Evolutionary conservation across 2,797 vertebrate species (phyloP).

Genomic region (Botia kubotai): DNA sequence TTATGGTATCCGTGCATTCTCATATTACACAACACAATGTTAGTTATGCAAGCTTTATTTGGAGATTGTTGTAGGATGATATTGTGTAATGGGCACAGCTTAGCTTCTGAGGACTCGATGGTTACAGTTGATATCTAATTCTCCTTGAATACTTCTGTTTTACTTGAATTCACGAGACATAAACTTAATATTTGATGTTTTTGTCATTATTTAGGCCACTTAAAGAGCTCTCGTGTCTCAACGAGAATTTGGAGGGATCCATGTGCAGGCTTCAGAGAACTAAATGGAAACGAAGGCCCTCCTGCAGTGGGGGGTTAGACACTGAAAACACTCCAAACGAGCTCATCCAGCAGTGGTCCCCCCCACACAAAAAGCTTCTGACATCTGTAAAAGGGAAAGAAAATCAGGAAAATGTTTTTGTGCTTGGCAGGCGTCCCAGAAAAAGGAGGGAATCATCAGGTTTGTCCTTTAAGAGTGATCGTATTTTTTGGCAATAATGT

Average conservation of each 20-base stretch:
- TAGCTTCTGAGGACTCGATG: background rate
- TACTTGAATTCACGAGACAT: background rate
- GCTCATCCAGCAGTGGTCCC: slow-evolving; percentile 76
- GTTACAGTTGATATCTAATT: background rate
- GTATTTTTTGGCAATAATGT: background rate
- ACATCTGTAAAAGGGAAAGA: slow-evolving; percentile 75
- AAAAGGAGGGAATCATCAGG: slow-evolving; percentile 67
- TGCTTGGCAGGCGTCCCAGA: slow-evolving; percentile 80
- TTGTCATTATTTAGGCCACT: slow-evolving; percentile 71
- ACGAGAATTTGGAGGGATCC: slow-evolving; percentile 75
- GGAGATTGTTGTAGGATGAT: background rate
- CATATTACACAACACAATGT: too few relatives aligned
- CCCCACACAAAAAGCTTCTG: slow-evolving; percentile 76
- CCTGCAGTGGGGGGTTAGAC: slow-evolving; percentile 71
- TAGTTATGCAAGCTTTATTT: background rate
- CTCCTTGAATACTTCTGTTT: background rate
- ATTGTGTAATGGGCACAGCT: background rate
- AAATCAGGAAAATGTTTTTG: slow-evolving; percentile 78
- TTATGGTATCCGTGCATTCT: background rate
- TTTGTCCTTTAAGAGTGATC: slow-evolving; percentile 23
- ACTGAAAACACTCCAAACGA: slow-evolving; percentile 85
- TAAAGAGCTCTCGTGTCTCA: slow-evolving; percentile 79
- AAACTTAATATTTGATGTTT: background rate
- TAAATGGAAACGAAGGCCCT: slow-evolving; percentile 72
- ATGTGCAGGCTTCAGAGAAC: slow-evolving; percentile 74